Evolutionary conservation across 2,113 vertebrate genomes (phyloP), one percentile per base, ranked within the genome.

Genomic region (Regulus satrapa): DNA sequence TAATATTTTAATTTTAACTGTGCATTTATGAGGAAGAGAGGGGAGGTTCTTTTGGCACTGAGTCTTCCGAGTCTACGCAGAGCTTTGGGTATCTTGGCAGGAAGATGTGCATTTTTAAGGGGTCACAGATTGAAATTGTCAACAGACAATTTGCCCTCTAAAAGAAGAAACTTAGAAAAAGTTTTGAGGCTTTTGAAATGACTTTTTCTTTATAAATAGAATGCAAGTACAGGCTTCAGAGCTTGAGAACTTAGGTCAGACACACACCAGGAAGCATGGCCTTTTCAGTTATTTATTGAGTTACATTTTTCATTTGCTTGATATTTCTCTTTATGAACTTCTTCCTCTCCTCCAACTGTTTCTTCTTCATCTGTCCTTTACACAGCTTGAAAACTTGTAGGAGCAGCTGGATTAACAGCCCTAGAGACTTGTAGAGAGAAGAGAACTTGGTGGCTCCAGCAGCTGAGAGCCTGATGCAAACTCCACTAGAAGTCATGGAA

Each of bases 271-370:
- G 92, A 95, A 87, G 77, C 38, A 32, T 61, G 81, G 55, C 92
- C 97, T 98, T 97, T 95, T 75, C 92, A 93, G 95, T 94, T 93
- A 74, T 92, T 97, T 94, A 91, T 74, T 91, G 68, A 69, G 76
- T 67, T 96, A 84, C 84, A 59, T 95, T 95, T 98, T 96, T 97
- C 83, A 96, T 96, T 93, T 19, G 56, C 83, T 90, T 84, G 81
- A 80, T 75, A 77, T 75, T 64, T 87, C 67, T 96, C 91, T 92
- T 74, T 76, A 92, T 31, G 40, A 69, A 71, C 52, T 85, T 51
- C 69, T 91, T 67, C 72, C 11, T 73, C 55, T 89, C 24, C 13
- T 91, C 31, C 49, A 34, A 20, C 62, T 81, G 32, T 29, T 73
- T 78, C 63, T 82, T 75, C 78, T 85, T 68, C 56, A 32, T 85